A percentile compares a stretch with the other conserved stretches of the same genome.
Evolutionary conservation across 2,888 invertebrate species (phyloP).

Genomic region (Phortica okadai): DNA sequence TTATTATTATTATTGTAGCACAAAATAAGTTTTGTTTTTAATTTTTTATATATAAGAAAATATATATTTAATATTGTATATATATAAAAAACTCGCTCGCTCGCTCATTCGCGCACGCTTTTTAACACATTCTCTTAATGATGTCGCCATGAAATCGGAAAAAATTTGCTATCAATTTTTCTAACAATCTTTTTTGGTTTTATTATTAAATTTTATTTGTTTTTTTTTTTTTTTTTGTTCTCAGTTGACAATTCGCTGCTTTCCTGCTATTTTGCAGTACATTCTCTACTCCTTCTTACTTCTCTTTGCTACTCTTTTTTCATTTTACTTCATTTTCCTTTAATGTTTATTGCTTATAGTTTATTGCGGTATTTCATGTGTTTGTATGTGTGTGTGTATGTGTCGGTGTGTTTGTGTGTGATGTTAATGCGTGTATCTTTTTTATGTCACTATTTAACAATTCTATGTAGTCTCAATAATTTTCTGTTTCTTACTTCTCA

Average conservation of each 20-base stretch:
- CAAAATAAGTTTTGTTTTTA: slow-evolving; percentile 23
- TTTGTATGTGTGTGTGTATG: slow-evolving; percentile 33
- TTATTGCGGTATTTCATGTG: slow-evolving; percentile 35
- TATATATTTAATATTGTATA: slow-evolving; percentile 24
- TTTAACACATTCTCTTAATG: neutral
- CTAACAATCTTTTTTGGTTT: neutral
- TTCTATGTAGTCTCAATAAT: slow-evolving; percentile 40
- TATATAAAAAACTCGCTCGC: slow-evolving; percentile 18
- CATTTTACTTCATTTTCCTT: slow-evolving; percentile 43
- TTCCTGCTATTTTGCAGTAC: neutral
- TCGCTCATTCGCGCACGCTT: neutral
- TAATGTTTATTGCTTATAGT: slow-evolving; percentile 48
- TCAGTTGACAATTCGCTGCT: neutral
- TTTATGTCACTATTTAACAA: slow-evolving; percentile 24
- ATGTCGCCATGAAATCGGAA: neutral
- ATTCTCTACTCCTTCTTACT: neutral
- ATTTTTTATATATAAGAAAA: slow-evolving; percentile 41
- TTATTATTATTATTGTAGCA: slow-evolving; percentile 9
- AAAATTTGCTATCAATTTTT: neutral
- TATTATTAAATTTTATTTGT: neutral
- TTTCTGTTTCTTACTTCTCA: slow-evolving; percentile 40
- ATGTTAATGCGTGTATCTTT: neutral
- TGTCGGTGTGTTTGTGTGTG: slow-evolving; percentile 22
- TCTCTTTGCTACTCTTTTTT: slow-evolving; percentile 37
- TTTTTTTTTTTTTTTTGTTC: neutral